Evolutionary conservation across 2,113 vertebrate species (phyloP).

Genomic region (Acinonyx jubatus): DNA sequence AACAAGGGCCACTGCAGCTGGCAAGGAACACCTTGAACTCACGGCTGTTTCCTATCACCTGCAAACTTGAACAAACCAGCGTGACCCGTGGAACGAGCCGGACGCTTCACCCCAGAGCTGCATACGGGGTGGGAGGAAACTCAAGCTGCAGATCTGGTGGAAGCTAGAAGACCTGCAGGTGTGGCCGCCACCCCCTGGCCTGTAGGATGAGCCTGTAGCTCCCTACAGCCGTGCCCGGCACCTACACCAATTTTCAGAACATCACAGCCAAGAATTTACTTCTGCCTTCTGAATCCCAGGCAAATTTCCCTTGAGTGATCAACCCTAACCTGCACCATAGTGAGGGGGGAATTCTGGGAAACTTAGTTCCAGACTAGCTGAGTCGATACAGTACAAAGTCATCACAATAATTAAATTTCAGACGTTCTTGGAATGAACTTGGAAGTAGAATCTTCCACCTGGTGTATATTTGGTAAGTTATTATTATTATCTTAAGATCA

Average conservation of each 20-base stretch:
- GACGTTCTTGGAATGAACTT: not conserved
- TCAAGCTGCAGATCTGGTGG: not conserved
- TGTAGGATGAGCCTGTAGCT: rapidly evolving
- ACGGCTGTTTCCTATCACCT: rapidly evolving
- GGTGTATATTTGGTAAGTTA: not conserved
- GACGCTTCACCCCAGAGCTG: not conserved
- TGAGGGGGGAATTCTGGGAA: not conserved
- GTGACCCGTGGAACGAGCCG: not conserved
- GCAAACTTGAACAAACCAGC: not conserved
- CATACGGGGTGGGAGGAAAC: not conserved
- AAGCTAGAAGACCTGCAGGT: too few species aligned
- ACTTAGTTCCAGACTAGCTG: not conserved
- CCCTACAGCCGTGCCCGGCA: rapidly evolving
- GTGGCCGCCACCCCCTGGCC: rapidly evolving
- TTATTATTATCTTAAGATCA: not conserved
- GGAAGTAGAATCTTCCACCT: not conserved
- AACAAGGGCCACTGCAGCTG: not conserved
- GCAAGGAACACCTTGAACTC: not conserved
- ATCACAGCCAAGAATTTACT: rapidly evolving
- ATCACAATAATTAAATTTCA: not conserved
- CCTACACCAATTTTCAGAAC: not conserved
- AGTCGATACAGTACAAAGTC: not conserved
- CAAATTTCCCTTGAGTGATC: not conserved
- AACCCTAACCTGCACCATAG: not conserved
- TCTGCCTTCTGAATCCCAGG: not conserved